Evolutionary conservation across 2,888 invertebrate species (phyloP), one percentile per base, ranked within the genome.

Genomic region (Teleiodes luculella): DNA sequence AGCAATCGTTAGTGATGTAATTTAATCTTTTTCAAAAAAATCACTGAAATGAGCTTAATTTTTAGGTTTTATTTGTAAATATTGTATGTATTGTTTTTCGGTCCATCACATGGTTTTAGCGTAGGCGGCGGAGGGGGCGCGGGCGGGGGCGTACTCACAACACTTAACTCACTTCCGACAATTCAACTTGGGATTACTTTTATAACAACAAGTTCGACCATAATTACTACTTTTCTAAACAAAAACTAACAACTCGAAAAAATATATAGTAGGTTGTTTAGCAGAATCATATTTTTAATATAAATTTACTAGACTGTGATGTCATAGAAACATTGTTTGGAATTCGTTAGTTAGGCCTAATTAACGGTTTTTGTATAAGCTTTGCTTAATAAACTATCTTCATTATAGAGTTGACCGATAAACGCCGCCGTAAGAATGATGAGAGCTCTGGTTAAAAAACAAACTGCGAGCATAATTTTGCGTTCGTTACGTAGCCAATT

Each of bases 51-150:
- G 84, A 85, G 85, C 85, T 85, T 85, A 81, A 78, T 83, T 84
- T 83, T 69, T 83, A 83, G 79, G 70, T 71, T 82, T 83, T 83
- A 79, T 84, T 83, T 86, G 86, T 86, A 86, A 84, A 86, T 86
- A 86, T 84, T 85, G 84, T 83, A 83, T 77, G 80, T 83, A 83
- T 79, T 72, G 64, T 43, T 72, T 79, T 78, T 76, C 64, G 69
- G 73, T 76, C 72, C 80, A 78, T 82, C 80, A 74, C 78, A 76
- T 62, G 63, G 49, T 49, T 37, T 41, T 35, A 48, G 48, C 28
- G 24, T 35, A 52, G 63, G 46, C 50, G 61, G 45, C 52, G 43
- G 46, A 28, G 53, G 58, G 56, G 53, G 59, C 55, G 52, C 18
- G 39, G 60, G 50, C 53, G 57, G 56, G 57, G 43, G 43, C 24